phyloP scores from a whole-genome alignment of 53 echinoderm and acorn worm species.

The Henricia sp. region DNA sequence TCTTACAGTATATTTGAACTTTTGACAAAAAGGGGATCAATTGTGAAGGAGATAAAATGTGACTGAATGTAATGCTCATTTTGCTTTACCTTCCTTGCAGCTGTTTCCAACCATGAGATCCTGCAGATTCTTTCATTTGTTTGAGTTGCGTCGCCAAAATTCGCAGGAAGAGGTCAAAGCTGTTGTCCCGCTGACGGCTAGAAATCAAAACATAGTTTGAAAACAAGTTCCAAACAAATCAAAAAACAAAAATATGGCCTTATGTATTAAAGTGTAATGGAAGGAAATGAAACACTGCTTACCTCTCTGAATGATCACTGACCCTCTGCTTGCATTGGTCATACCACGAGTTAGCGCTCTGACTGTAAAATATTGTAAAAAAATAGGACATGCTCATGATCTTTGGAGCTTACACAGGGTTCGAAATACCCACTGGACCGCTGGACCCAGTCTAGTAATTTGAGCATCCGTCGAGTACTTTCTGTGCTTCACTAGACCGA shows the following conservation, averaged over 20 bases:
- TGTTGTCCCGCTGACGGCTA: slow-evolving; percentile 75
- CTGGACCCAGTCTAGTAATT: too few species aligned
- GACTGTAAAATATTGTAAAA: slow-evolving; percentile 43
- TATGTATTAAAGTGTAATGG: not conserved
- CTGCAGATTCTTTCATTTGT: slow-evolving; percentile 64
- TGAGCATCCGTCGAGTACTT: too few species aligned
- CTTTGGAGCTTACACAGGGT: too few species aligned
- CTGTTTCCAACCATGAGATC: slow-evolving; percentile 80
- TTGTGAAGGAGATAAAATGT: too few species aligned
- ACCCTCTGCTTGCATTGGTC: slow-evolving; percentile 76
- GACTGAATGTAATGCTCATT: not conserved
- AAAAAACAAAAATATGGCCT: too few species aligned
- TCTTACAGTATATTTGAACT: too few species aligned
- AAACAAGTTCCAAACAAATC: not conserved
- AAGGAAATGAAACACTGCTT: not conserved
- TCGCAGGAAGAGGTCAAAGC: slow-evolving; percentile 81
- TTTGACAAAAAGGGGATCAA: too few species aligned
- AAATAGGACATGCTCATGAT: not conserved
- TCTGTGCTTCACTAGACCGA: too few species aligned
- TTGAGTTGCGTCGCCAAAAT: slow-evolving; percentile 81
- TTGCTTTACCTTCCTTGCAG: slow-evolving; percentile 77
- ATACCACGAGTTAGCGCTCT: slow-evolving; percentile 77
- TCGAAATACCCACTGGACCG: too few species aligned
- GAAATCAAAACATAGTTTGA: not conserved
- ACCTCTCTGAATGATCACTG: slow-evolving; percentile 77